Percentiles rank a stretch among this genome's conserved stretches.
phyloP scores from a whole-genome alignment of 2,113 vertebrate genomes.

The Ictidomys tridecemlineatus region DNA sequence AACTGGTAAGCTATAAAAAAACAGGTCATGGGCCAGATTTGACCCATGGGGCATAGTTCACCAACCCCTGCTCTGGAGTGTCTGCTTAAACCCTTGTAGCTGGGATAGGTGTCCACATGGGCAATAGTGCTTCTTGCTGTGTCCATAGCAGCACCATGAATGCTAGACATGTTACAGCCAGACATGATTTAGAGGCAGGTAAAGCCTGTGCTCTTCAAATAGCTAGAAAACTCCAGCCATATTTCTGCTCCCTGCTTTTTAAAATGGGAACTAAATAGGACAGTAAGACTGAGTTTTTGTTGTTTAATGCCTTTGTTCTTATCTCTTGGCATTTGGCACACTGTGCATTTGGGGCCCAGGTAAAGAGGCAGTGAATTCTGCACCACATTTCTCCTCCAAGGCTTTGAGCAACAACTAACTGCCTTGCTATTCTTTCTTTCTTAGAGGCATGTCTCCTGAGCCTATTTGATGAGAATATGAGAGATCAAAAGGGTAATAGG shows the following conservation, averaged over 20 bases:
- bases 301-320: slow-evolving; percentile 4
- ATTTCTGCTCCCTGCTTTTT: not conserved
- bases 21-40: not conserved
- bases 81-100: not conserved
- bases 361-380: not conserved
- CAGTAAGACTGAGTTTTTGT: not conserved
- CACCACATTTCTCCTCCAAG: not conserved
- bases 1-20: not conserved
- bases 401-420: not conserved
- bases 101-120: not conserved
- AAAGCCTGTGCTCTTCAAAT: not conserved
- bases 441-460: not conserved
- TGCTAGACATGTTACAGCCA: not conserved
- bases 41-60: not conserved
- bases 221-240: not conserved
- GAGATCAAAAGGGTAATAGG: not conserved
- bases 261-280: slow-evolving; percentile 24
- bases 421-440: not conserved
- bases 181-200: not conserved
- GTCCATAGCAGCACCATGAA: not conserved
- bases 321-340: not conserved
- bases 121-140: not conserved
- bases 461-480: not conserved
- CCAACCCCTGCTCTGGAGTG: not conserved
- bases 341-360: not conserved